Evolutionary conservation across 2,113 vertebrate genomes (phyloP).

Genomic region (Pollachius pollachius): DNA sequence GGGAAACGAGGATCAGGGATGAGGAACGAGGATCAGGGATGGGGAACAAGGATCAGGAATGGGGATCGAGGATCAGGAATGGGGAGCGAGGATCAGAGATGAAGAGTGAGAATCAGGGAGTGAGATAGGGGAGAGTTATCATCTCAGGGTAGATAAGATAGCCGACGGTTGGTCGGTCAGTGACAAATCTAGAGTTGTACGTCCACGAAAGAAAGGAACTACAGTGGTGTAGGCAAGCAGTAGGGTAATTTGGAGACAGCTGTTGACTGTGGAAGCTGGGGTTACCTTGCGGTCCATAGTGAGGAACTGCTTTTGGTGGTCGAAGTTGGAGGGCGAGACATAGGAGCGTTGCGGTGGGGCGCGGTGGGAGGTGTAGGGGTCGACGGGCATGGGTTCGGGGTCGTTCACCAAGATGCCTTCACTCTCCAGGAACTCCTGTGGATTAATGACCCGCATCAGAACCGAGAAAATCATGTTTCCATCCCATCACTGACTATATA

Average conservation of each 20-base stretch:
- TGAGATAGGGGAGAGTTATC: neutral
- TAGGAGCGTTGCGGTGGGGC: conserved; percentile 49
- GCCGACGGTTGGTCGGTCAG: neutral
- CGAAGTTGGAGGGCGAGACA: conserved; percentile 66
- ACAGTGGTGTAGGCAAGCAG: neutral
- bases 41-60: no score
- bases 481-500: no score
- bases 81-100: no score
- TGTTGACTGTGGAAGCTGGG: neutral
- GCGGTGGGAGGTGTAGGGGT: conserved; percentile 76
- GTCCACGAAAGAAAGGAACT: neutral
- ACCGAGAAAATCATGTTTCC: neutral
- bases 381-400: conserved; percentile 75
- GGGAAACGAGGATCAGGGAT: no score
- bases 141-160: neutral
- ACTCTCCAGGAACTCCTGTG: conserved; percentile 87
- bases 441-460: conserved; percentile 25
- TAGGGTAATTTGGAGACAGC: neutral
- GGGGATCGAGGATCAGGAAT: no score
- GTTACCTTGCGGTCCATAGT: conserved; percentile 86
- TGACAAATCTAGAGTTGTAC: neutral
- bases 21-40: no score
- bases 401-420: conserved; percentile 88
- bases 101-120: no score
- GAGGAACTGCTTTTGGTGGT: conserved; percentile 82